These are phyloP conservation scores for Rhyacophila brunnea DNA, from an alignment of 1,140 invertebrate genomes.

Conservation along the genomic window DNA sequence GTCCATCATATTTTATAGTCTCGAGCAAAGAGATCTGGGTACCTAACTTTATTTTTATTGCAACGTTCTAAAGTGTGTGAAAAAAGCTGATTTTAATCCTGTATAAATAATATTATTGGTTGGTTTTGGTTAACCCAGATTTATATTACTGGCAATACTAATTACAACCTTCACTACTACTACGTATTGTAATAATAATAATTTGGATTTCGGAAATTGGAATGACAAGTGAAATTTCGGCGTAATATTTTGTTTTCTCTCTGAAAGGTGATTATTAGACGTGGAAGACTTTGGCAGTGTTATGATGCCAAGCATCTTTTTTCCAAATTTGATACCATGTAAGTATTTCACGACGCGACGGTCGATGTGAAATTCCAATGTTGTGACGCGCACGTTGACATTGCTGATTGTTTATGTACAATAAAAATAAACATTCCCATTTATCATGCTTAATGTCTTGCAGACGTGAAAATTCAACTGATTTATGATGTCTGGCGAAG, in stretches of 20 bases:
- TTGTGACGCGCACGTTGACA: slow-evolving; percentile 25
- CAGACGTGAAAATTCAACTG: slow-evolving; percentile 10
- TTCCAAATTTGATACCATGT: slow-evolving; percentile 8
- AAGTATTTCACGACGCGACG: neutral
- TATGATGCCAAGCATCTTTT: slow-evolving; percentile 20
- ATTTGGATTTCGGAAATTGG: neutral
- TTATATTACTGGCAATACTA: no score
- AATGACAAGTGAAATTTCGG: slow-evolving; percentile 23
- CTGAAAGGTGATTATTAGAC: neutral
- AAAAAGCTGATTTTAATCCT: no score
- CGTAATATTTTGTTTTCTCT: neutral
- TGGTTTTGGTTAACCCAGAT: no score
- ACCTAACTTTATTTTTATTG: no score
- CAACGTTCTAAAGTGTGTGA: no score
- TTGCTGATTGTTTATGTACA: slow-evolving; percentile 11
- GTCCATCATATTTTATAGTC: no score
- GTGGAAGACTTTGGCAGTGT: neutral
- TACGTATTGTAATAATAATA: no score
- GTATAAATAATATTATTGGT: no score
- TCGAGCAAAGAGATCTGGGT: no score
- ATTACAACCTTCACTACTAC: no score
- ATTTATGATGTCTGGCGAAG: slow-evolving; percentile 47
- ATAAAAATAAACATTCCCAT: no score
- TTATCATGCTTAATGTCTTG: slow-evolving; percentile 6
- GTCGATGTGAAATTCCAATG: slow-evolving; percentile 20